phyloP scores from a whole-genome alignment of 1,140 invertebrate genomes.

The Ceratitis capitata region DNA sequence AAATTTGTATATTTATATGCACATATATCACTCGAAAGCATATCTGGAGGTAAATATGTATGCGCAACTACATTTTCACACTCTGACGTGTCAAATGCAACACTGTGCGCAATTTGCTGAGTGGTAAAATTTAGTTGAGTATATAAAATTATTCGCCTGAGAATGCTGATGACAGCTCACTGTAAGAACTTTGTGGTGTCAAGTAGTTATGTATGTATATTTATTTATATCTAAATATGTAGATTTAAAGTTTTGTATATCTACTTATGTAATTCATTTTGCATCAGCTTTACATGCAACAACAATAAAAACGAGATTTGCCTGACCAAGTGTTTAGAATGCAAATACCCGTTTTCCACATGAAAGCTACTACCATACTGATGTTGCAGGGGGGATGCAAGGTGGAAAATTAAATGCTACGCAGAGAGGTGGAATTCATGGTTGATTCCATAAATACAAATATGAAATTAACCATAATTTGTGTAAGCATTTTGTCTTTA shows the following conservation, averaged over 20 bases:
- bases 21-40: not conserved
- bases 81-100: conserved; percentile 20
- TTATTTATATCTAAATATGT: too few relatives aligned
- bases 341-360: not conserved
- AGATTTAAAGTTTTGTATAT: not conserved
- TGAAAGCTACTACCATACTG: not conserved
- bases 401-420: too few relatives aligned
- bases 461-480: not conserved
- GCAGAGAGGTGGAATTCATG: too few relatives aligned
- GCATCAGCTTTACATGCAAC: not conserved
- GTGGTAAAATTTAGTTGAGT: conserved; percentile 32
- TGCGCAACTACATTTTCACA: not conserved
- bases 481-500: not conserved
- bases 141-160: not conserved
- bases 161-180: not conserved
- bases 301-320: not conserved
- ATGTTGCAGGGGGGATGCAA: not conserved
- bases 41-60: not conserved
- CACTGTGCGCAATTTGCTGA: conserved; percentile 29
- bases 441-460: not conserved
- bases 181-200: not conserved
- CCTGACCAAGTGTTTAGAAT: not conserved
- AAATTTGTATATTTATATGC: not conserved
- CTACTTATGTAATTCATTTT: not conserved
- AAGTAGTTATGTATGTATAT: not conserved